A percentile compares a stretch with the other conserved stretches of the same genome.
Evolutionary conservation across 2,888 invertebrate genomes (phyloP).

Genomic region (Metacarcinus magister): DNA sequence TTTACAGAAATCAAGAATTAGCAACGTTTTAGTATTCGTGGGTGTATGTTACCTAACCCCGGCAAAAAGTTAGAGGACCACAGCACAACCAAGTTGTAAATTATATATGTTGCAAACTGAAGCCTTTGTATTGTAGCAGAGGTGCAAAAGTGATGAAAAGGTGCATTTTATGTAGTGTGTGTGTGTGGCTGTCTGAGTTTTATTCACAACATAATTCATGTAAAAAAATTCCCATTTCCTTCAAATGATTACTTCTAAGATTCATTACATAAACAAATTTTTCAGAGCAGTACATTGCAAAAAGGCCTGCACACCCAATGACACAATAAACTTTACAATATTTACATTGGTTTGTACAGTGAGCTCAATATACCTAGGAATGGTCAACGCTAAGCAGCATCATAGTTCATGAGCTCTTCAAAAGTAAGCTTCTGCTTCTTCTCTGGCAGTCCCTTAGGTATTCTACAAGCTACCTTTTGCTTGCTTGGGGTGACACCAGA

Average conservation of each 20-base stretch:
- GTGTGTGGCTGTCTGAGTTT: not conserved
- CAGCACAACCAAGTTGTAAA: too few species aligned
- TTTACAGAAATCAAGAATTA: too few species aligned
- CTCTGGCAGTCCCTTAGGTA: not conserved
- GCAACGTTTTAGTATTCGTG: too few species aligned
- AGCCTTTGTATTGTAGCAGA: not conserved
- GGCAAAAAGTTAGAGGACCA: too few species aligned
- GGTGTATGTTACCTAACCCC: too few species aligned
- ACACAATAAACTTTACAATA: not conserved
- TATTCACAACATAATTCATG: not conserved
- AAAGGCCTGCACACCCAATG: not conserved
- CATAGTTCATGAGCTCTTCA: slow-evolving; percentile 74
- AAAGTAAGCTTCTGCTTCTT: slow-evolving; percentile 66
- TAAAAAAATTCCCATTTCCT: not conserved
- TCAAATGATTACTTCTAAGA: not conserved
- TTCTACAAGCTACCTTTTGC: not conserved
- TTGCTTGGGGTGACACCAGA: not conserved
- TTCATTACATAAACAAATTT: not conserved
- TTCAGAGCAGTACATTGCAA: not conserved
- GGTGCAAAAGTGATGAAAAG: not conserved
- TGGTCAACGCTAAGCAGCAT: not conserved
- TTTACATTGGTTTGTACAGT: not conserved
- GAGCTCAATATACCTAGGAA: not conserved
- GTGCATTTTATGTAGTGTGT: not conserved
- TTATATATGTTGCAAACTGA: too few species aligned